phyloP scores from a whole-genome alignment of 1,140 invertebrate genomes.

The Globodera ellingtonae region DNA sequence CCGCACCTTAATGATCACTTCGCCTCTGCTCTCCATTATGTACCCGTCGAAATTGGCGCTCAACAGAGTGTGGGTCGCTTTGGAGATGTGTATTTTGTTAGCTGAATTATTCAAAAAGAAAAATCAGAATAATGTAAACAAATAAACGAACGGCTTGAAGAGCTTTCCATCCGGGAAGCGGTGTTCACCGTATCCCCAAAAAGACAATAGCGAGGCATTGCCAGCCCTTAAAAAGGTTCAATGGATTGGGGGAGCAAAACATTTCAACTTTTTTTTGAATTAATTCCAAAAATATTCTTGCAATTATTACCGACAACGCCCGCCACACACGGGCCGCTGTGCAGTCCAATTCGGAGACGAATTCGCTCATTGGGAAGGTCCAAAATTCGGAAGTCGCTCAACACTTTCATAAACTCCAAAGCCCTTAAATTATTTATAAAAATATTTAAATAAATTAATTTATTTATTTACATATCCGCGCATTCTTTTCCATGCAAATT shows the following conservation, averaged over 20 bases:
- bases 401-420: constrained; percentile 67
- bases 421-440: constrained; percentile 48
- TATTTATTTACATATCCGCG: constrained; percentile 65
- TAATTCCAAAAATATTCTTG: not conserved
- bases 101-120: constrained; percentile 40
- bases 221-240: constrained; percentile 61
- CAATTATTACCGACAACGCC: constrained; percentile 34
- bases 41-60: constrained; percentile 48
- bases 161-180: constrained; percentile 82
- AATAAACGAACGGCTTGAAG: constrained; percentile 53
- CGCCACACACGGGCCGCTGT: constrained; percentile 65
- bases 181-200: constrained; percentile 94
- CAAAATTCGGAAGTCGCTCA: constrained; percentile 79
- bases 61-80: constrained; percentile 50
- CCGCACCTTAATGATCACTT: constrained; percentile 68
- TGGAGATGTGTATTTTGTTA: constrained; percentile 55
- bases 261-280: not conserved
- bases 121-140: not conserved
- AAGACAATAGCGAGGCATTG: constrained; percentile 67
- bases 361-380: constrained; percentile 82
- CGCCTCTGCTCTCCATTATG: constrained; percentile 57
- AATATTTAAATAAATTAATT: not conserved
- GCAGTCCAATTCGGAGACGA: constrained; percentile 74
- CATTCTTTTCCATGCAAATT: too few species aligned
- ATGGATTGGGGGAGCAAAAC: not conserved